Base-by-base conservation (phyloP, 2,113 vertebrate species). In the Campylomormyrus numenius region DNA sequence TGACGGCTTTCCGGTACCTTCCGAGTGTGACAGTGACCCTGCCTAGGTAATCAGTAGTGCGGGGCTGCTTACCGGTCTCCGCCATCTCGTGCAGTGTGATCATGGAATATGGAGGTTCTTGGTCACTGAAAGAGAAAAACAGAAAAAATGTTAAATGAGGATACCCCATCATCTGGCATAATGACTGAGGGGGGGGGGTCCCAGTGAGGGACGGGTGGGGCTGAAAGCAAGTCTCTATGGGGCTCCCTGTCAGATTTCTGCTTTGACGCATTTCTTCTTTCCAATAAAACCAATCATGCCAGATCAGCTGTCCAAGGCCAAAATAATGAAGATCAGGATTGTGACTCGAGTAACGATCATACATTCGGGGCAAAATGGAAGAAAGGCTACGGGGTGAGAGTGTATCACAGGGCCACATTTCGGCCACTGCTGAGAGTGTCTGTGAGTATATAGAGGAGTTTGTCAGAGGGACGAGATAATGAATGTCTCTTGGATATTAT, bases 11-110 rank as follows among this genome's bases (percentile, higher is more conserved):
- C 52, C 10, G 9, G 9, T 21, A 45, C 35, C 42, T 56, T 56
- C 52, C 3, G 10, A 31, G 11, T 8, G n/a, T 52, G 27, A 87
- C 85, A 52, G 85, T 2, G 31, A 89, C 88, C 50, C 15, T 24
- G 58, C 5, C 42, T 3, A 39, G 35, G 77, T 83, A 0, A 42
- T 8, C 39, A n/a, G 62, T 11, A 11, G n/a, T 3, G n/a, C 10
- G 19, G 10, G n/a, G n/a, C n/a, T 70, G 49, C 95, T 95, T 97
- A 99, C 98, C 98, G 87, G 98, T 99, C 96, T 99, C 98, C 93
- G 98, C 98, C 98, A 99, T 99, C 96, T 99, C 98, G 77, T 99
- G 98, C 94, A 99, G 95, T 8, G 98, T 99, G 95, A 99, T 99
- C 98, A 99, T 99, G 94, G 98, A 99, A 95, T 98, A 99, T 5